Conservation (phyloP, 2,797 vertebrate species). For the Acrossocheilus fasciatus region DNA sequence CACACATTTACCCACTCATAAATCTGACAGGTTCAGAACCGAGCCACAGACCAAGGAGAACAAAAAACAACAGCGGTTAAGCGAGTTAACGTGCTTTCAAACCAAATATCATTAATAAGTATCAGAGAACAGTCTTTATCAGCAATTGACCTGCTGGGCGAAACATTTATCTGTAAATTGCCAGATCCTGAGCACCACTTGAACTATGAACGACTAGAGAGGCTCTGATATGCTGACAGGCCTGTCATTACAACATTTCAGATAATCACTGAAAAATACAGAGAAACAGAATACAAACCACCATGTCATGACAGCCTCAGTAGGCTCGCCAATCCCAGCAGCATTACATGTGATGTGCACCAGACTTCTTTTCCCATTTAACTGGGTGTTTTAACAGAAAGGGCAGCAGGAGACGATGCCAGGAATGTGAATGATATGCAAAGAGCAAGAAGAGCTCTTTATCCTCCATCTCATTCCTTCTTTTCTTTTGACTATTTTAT, state of each 20-base stretch:
- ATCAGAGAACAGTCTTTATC: slow-evolving; percentile 30
- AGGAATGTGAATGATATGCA: slow-evolving; percentile 55
- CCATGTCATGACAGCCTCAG: slow-evolving; percentile 7
- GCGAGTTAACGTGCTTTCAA: not conserved
- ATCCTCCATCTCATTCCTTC: slow-evolving; percentile 14
- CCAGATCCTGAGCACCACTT: slow-evolving; percentile 15
- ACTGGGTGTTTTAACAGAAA: slow-evolving; percentile 38
- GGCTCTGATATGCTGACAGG: slow-evolving; percentile 30
- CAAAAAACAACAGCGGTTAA: not conserved
- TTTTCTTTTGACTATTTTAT: not conserved
- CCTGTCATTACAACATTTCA: slow-evolving; percentile 20
- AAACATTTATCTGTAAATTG: slow-evolving; percentile 21
- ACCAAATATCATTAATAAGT: not conserved
- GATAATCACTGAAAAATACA: slow-evolving; percentile 20
- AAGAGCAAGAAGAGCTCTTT: slow-evolving; percentile 25
- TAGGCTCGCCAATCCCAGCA: not conserved
- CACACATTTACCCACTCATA: slow-evolving; percentile 5
- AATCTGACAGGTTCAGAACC: slow-evolving; percentile 9
- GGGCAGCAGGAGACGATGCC: slow-evolving; percentile 38
- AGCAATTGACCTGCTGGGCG: not conserved
- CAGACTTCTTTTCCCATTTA: not conserved
- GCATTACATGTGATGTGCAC: not conserved
- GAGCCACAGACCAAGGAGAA: not conserved
- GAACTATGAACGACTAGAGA: slow-evolving; percentile 7
- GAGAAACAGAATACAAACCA: not conserved